Evolutionary conservation across 1,140 invertebrate genomes (phyloP).

Genomic region (Helicoverpa zea): DNA sequence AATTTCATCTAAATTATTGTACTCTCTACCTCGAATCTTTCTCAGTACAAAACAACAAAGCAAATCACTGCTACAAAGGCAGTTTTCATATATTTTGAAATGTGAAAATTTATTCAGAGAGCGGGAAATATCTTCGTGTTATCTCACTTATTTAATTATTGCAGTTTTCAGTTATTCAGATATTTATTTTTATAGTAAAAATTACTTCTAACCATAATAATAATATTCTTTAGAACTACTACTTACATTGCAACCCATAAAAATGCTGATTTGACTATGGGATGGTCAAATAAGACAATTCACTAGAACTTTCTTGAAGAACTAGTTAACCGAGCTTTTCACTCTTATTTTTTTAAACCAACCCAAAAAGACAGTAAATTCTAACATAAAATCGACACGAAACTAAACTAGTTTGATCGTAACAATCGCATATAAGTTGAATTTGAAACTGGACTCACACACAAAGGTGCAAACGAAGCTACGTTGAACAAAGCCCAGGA

Average conservation of each 20-base stretch:
- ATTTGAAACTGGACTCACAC: constrained; percentile 3
- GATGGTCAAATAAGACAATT: no score
- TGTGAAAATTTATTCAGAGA: neutral
- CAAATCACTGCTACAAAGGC: neutral
- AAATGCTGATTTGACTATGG: no score
- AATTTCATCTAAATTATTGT: constrained; percentile 1
- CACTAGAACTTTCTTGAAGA: no score
- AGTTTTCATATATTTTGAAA: neutral
- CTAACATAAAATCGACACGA: neutral
- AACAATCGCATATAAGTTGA: neutral
- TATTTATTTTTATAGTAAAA: no score
- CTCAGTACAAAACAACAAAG: neutral
- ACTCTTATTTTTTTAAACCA: no score
- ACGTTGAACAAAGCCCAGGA: constrained; percentile 24
- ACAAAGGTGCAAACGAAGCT: constrained; percentile 44
- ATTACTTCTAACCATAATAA: no score
- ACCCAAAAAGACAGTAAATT: no score
- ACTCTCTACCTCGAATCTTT: neutral
- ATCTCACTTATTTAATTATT: neutral
- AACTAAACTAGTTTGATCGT: neutral
- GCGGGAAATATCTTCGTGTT: neutral
- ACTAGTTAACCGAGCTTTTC: no score
- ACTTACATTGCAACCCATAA: no score
- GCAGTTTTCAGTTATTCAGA: neutral
- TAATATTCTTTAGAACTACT: no score